These are phyloP conservation scores for Agrochola macilenta DNA, from an alignment of 2,888 invertebrate species.

Conservation along the genomic window DNA sequence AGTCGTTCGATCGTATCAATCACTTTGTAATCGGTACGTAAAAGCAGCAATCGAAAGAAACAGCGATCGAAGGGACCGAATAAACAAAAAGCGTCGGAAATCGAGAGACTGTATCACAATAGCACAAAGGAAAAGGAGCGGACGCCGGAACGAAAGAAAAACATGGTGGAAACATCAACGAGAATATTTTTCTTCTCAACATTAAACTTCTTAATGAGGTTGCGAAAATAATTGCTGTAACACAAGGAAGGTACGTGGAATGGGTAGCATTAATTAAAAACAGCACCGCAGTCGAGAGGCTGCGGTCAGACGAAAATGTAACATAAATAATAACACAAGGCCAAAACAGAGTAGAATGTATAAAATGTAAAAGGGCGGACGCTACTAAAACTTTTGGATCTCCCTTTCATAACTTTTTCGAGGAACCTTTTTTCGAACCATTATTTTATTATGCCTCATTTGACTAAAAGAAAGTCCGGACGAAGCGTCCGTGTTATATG, in stretches of 20 bases:
- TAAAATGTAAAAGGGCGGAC: constrained; percentile 84
- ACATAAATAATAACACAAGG: constrained; percentile 88
- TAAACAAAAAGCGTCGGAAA: constrained; percentile 78
- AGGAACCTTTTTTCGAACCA: constrained; percentile 86
- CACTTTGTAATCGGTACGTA: constrained; percentile 75
- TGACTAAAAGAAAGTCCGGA: constrained; percentile 88
- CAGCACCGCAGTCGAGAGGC: constrained; percentile 80
- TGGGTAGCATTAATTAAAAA: constrained; percentile 88
- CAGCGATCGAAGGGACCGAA: constrained; percentile 74
- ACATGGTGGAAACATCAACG: constrained; percentile 74
- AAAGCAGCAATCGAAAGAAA: constrained; percentile 77
- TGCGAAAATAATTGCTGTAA: constrained; percentile 88
- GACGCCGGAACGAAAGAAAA: constrained; percentile 60
- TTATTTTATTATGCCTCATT: constrained; percentile 89
- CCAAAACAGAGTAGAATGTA: constrained; percentile 81
- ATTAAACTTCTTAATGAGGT: constrained; percentile 88
- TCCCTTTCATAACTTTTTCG: constrained; percentile 88
- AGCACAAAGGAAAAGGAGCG: constrained; percentile 74
- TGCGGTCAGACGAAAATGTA: constrained; percentile 85
- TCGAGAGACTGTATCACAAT: constrained; percentile 78
- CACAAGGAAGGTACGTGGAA: constrained; percentile 86
- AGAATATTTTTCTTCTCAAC: constrained; percentile 83
- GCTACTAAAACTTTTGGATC: constrained; percentile 84
- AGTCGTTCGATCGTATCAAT: constrained; percentile 73
- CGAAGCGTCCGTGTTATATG: constrained; percentile 81